These are phyloP conservation scores for Ferrisia virgata DNA, from an alignment of 2,888 invertebrate genomes.

Conservation along the genomic window DNA sequence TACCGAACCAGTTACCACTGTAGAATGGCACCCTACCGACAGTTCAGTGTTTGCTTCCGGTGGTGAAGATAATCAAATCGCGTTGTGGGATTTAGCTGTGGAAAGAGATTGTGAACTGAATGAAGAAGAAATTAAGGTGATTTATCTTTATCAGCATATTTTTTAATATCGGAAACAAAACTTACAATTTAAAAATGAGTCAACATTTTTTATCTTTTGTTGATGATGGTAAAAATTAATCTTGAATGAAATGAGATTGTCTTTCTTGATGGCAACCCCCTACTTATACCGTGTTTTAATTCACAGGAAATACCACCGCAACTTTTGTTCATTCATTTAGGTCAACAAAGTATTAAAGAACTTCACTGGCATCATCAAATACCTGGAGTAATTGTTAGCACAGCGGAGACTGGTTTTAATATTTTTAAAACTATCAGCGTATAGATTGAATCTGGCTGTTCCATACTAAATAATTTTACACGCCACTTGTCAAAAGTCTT, in stretches of 20 bases:
- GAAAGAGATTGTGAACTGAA: constrained; percentile 68
- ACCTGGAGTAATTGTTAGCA: constrained; percentile 88
- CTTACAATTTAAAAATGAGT: background rate
- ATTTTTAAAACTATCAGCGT: constrained; percentile 97
- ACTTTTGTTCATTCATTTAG: constrained; percentile 94
- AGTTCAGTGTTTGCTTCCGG: constrained; percentile 89
- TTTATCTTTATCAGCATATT: constrained; percentile 23
- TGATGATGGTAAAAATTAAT: too few species aligned
- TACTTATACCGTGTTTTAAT: background rate
- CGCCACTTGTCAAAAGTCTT: too few species aligned
- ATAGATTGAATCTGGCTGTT: too few species aligned
- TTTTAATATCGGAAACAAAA: too few species aligned
- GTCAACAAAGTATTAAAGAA: constrained; percentile 96
- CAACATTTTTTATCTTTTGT: background rate
- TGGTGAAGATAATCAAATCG: constrained; percentile 92
- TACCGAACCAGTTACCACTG: constrained; percentile 85
- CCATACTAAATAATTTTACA: too few species aligned
- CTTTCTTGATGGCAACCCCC: background rate
- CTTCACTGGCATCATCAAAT: constrained; percentile 97
- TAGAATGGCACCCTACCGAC: constrained; percentile 96
- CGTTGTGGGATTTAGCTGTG: constrained; percentile 93
- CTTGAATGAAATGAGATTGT: too few species aligned
- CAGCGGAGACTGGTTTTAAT: constrained; percentile 93
- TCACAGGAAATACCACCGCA: constrained; percentile 85
- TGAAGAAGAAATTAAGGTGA: constrained; percentile 56